phyloP scores from a whole-genome alignment of 2,888 invertebrate genomes.

The Hirtodrosophila confusa region DNA sequence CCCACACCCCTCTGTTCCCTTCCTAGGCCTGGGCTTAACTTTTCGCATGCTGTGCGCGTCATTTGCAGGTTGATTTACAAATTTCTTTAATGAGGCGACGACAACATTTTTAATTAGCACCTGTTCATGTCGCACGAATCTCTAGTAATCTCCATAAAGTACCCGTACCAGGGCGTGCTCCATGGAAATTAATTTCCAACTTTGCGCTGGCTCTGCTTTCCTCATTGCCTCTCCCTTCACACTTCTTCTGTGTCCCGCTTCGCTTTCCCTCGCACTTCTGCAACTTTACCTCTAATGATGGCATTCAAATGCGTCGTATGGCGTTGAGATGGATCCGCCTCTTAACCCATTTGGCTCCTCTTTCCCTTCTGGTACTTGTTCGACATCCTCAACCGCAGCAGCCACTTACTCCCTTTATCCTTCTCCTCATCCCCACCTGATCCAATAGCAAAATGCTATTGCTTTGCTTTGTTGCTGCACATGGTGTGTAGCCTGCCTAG shows the following conservation, averaged over 20 bases:
- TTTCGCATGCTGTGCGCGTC: conserved; percentile 47
- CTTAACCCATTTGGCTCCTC: conserved; percentile 22
- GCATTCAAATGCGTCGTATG: conserved; percentile 44
- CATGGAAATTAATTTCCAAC: conserved; percentile 68
- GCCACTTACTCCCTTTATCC: conserved; percentile 9
- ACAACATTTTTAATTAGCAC: conserved; percentile 83
- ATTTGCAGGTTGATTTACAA: conserved; percentile 70
- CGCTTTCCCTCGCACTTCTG: conserved; percentile 33
- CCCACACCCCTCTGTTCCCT: not conserved
- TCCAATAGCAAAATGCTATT: conserved; percentile 60
- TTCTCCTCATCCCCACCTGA: conserved; percentile 11
- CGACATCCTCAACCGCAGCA: conserved; percentile 38
- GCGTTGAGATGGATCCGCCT: conserved; percentile 3
- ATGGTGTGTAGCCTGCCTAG: conserved; percentile 13
- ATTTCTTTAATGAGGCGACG: conserved; percentile 82
- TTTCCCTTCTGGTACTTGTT: conserved; percentile 8
- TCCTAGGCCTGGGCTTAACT: conserved; percentile 22
- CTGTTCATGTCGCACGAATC: conserved; percentile 61
- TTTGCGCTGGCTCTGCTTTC: conserved; percentile 22
- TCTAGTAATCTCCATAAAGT: conserved; percentile 58
- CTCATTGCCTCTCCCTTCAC: not conserved
- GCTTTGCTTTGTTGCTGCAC: conserved; percentile 34
- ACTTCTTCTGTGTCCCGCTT: no score
- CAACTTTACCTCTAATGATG: conserved; percentile 38
- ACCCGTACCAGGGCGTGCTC: conserved; percentile 22